Evolutionary conservation across 2,797 vertebrate genomes (phyloP).

Genomic region (Chromis chromis): DNA sequence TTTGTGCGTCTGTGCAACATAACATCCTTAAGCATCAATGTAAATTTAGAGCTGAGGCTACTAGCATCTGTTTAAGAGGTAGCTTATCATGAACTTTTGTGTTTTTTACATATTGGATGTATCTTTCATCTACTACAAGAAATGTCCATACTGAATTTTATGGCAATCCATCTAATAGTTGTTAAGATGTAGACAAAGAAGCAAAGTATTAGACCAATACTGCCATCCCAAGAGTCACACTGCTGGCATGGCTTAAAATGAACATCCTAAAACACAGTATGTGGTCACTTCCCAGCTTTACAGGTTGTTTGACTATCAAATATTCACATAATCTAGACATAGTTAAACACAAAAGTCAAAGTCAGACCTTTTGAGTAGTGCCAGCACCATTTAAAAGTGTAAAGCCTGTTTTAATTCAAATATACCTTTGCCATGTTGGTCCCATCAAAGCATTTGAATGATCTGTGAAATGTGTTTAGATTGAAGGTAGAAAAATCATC

Average conservation of each 20-base stretch:
- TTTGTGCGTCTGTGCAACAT: too few relatives aligned
- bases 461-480: constrained; percentile 48
- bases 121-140: not conserved
- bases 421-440: constrained; percentile 17
- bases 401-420: constrained; percentile 25
- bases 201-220: not conserved
- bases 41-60: too few relatives aligned
- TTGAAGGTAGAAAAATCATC: constrained; percentile 37
- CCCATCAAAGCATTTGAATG: constrained; percentile 31
- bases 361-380: constrained; percentile 3
- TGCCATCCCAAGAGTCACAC: not conserved
- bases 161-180: not conserved
- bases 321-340: constrained; percentile 5
- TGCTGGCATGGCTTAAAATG: not conserved
- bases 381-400: constrained; percentile 3
- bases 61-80: not conserved
- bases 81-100: not conserved
- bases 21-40: too few relatives aligned
- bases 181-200: not conserved
- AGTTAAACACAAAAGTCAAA: constrained; percentile 12
- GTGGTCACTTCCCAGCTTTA: not conserved
- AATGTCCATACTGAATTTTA: not conserved
- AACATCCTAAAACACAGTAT: too few relatives aligned
- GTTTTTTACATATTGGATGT: not conserved
- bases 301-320: constrained; percentile 1